Percentiles rank a stretch among this genome's conserved stretches.
Evolutionary conservation across 2,888 invertebrate genomes (phyloP).

Genomic region (Acronicta aceris): DNA sequence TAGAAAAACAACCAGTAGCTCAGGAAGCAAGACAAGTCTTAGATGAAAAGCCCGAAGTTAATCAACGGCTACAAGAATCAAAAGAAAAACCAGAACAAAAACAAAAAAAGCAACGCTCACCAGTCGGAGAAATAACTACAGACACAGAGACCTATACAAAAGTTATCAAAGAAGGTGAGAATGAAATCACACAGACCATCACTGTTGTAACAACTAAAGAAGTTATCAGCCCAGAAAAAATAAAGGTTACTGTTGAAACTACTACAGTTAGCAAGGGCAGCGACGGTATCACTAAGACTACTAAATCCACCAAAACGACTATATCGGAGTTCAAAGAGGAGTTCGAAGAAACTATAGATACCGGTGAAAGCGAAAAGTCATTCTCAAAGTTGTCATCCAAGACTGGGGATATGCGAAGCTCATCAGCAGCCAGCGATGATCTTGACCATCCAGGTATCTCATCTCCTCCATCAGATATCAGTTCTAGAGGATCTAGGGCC

Average conservation of each 20-base stretch:
- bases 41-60: slow-evolving; percentile 65
- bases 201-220: slow-evolving; percentile 86
- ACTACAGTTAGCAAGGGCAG: slow-evolving; percentile 83
- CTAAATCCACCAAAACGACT: slow-evolving; percentile 86
- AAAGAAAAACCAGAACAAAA: slow-evolving; percentile 68
- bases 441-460: slow-evolving; percentile 88
- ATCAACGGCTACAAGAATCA: slow-evolving; percentile 63
- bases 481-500: slow-evolving; percentile 89
- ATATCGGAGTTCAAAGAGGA: slow-evolving; percentile 86
- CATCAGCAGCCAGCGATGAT: slow-evolving; percentile 91
- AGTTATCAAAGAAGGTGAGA: slow-evolving; percentile 80
- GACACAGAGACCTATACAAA: slow-evolving; percentile 85
- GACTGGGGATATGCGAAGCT: slow-evolving; percentile 88
- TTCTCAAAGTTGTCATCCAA: slow-evolving; percentile 85
- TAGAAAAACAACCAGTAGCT: slow-evolving; percentile 72
- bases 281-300: slow-evolving; percentile 85
- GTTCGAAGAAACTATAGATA: slow-evolving; percentile 83
- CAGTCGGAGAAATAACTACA: slow-evolving; percentile 84
- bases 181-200: slow-evolving; percentile 83
- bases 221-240: slow-evolving; percentile 84
- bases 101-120: slow-evolving; percentile 79
- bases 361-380: slow-evolving; percentile 85
- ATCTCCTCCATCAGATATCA: slow-evolving; percentile 90
- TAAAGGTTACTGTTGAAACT: slow-evolving; percentile 84
- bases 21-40: slow-evolving; percentile 64